phyloP scores from a whole-genome alignment of 2,113 vertebrate genomes.

The Equus przewalskii region DNA sequence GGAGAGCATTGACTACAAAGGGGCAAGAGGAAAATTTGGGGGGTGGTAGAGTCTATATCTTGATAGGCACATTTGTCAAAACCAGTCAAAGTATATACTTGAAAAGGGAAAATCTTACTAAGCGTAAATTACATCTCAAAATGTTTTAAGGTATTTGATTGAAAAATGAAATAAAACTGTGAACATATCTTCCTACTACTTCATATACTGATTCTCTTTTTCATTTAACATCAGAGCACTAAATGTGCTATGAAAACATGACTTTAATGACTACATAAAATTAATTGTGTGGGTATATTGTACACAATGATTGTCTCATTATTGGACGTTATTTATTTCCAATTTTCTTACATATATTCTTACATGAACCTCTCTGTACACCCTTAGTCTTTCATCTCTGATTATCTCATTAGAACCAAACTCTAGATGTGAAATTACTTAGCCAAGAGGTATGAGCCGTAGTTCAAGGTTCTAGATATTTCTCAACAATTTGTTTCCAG shows the following conservation, averaged over 20 bases:
- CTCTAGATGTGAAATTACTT: background rate
- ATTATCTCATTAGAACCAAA: slow-evolving; percentile 32
- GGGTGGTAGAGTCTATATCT: background rate
- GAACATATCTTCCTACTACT: background rate
- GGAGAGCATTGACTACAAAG: background rate
- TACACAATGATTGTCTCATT: background rate
- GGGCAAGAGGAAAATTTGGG: background rate
- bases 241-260: slow-evolving; percentile 4
- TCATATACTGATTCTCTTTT: background rate
- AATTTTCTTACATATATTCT: background rate
- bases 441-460: background rate
- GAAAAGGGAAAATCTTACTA: background rate
- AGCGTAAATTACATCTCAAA: slow-evolving; percentile 20
- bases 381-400: slow-evolving; percentile 11
- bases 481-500: slow-evolving; percentile 1
- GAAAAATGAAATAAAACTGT: slow-evolving; percentile 3
- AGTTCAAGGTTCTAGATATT: background rate
- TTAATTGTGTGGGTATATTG: background rate
- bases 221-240: background rate
- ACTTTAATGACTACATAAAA: slow-evolving; percentile 9
- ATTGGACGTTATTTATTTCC: background rate
- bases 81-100: background rate
- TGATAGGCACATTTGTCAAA: background rate
- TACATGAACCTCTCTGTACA: background rate
- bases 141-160: background rate